These are phyloP conservation scores for Eupsilia transversa DNA, from an alignment of 2,888 invertebrate species.

Conservation along the genomic window DNA sequence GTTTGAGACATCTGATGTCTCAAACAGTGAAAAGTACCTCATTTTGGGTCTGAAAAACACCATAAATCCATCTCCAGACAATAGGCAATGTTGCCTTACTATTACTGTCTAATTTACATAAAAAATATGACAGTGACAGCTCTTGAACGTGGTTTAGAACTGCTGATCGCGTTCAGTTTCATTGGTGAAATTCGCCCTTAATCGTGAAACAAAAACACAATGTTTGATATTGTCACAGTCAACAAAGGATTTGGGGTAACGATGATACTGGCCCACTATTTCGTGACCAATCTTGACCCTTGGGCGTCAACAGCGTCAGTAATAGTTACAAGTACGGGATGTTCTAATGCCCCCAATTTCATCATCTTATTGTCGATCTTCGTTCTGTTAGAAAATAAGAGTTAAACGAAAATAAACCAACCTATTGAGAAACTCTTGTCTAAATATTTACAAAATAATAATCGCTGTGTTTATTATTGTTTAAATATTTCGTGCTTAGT, in stretches of 20 bases:
- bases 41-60: conserved; percentile 7
- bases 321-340: conserved; percentile 22
- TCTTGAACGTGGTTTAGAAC: no score
- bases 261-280: conserved; percentile 9
- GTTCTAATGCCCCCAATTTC: conserved; percentile 22
- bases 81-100: neutral
- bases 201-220: conserved; percentile 5
- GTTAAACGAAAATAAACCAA: neutral
- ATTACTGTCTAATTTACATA: no score
- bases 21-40: conserved; percentile 1
- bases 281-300: conserved; percentile 22
- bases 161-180: no score
- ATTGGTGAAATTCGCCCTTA: no score
- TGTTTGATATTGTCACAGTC: conserved; percentile 21
- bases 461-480: neutral
- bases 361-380: conserved; percentile 19
- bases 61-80: conserved; percentile 16
- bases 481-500: neutral
- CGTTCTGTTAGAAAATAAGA: neutral
- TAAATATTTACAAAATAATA: conserved; percentile 13
- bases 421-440: neutral
- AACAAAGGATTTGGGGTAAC: conserved; percentile 35
- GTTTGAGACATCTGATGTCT: neutral
- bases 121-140: no score
- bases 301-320: neutral